These are phyloP conservation scores for Diarsia mendica DNA, from an alignment of 2,888 invertebrate genomes.

Conservation along the genomic window DNA sequence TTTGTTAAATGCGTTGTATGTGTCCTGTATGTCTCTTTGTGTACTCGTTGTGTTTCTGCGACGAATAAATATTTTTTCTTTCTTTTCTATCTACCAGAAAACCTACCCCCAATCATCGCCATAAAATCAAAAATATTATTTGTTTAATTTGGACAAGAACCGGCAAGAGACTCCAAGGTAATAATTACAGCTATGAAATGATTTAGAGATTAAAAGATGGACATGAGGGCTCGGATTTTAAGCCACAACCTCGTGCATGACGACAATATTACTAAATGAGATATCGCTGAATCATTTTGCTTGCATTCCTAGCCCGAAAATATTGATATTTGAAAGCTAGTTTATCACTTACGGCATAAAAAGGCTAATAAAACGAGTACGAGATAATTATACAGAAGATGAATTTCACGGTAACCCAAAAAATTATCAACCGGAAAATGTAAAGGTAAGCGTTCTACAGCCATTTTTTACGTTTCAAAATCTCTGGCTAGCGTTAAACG, in stretches of 20 bases:
- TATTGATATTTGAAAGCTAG: not conserved
- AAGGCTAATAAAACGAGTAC: not conserved
- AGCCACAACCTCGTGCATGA: too few relatives aligned
- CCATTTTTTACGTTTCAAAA: constrained; percentile 43
- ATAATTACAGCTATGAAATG: too few relatives aligned
- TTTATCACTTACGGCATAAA: not conserved
- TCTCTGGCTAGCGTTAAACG: constrained; percentile 39
- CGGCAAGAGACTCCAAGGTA: too few relatives aligned
- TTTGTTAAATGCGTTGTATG: too few relatives aligned
- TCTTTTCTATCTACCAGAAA: too few relatives aligned
- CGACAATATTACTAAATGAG: not conserved
- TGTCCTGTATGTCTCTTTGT: too few relatives aligned
- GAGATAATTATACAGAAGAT: constrained; percentile 1
- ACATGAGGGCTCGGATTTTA: too few relatives aligned
- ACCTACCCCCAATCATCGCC: not conserved
- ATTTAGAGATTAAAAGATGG: too few relatives aligned
- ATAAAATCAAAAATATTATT: too few relatives aligned
- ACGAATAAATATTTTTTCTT: too few relatives aligned
- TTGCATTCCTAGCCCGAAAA: not conserved
- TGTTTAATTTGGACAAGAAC: too few relatives aligned
- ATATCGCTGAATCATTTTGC: not conserved
- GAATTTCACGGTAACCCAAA: constrained; percentile 25
- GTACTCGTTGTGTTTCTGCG: too few relatives aligned
- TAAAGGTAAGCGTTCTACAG: constrained; percentile 29
- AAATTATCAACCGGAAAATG: constrained; percentile 36